A percentile compares a stretch with the other conserved stretches of the same genome.
These are phyloP conservation scores for Ovis canadensis DNA, from an alignment of 2,113 vertebrate species.

Conservation along the genomic window DNA sequence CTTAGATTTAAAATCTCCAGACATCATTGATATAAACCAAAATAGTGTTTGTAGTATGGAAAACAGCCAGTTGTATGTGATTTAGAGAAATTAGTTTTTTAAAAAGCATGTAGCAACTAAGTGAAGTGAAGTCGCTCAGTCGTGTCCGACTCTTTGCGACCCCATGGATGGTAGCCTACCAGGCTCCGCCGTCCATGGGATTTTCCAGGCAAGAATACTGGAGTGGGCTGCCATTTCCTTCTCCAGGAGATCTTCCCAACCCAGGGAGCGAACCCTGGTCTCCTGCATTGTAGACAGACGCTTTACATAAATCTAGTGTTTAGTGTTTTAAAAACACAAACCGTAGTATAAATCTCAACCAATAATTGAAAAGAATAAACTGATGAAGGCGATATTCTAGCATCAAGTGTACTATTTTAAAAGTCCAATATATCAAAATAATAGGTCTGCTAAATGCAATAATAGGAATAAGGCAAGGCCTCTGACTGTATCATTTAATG, in stretches of 20 bases:
- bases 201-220: too few species aligned
- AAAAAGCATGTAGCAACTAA: neutral
- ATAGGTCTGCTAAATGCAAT: conserved; percentile 20
- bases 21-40: conserved; percentile 37
- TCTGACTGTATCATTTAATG: neutral
- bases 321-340: neutral
- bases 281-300: too few species aligned
- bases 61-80: conserved; percentile 29
- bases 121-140: neutral
- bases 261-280: too few species aligned
- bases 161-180: too few species aligned
- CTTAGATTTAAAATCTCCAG: conserved; percentile 49
- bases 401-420: neutral
- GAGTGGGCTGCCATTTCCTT: too few species aligned
- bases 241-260: too few species aligned
- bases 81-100: neutral
- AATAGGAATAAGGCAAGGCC: conserved; percentile 28
- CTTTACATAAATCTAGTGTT: neutral
- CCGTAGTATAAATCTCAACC: neutral
- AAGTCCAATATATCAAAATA: conserved; percentile 43
- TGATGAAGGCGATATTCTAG: conserved; percentile 13
- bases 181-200: too few species aligned
- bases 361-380: conserved; percentile 50
- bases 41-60: conserved; percentile 36
- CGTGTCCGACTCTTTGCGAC: too few species aligned